Evolutionary conservation across 2,113 vertebrate species (phyloP).

Genomic region (Pyrgilauda ruficollis): DNA sequence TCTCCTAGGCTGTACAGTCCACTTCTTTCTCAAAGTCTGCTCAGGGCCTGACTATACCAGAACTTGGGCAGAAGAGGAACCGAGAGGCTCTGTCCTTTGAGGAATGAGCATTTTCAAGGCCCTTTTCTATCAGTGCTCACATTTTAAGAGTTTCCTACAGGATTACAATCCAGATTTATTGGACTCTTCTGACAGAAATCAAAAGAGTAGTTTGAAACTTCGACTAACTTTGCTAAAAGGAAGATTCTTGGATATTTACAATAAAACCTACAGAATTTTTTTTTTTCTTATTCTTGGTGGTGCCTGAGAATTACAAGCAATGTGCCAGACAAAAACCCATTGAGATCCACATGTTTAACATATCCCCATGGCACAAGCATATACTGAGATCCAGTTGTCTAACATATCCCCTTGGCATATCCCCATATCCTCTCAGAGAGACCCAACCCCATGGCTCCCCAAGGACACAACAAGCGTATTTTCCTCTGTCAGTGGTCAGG

Average conservation of each 20-base stretch:
- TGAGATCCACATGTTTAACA: neutral
- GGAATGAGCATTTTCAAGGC: neutral
- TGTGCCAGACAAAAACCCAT: neutral
- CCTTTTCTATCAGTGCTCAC: neutral
- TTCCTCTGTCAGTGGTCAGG: neutral
- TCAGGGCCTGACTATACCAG: neutral
- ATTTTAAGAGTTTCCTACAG: neutral
- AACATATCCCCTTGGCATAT: conserved; percentile 33
- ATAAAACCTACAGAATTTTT: neutral
- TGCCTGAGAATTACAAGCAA: neutral
- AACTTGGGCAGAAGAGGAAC: neutral
- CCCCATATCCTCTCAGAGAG: conserved; percentile 4
- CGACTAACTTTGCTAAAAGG: neutral
- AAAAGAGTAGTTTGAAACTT: neutral
- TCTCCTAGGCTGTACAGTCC: neutral
- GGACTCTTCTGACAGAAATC: neutral
- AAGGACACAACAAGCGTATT: fast-evolving
- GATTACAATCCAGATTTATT: neutral
- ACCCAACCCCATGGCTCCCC: neutral
- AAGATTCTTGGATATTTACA: neutral
- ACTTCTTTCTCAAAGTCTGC: neutral
- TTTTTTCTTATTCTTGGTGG: neutral
- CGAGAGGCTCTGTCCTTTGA: neutral
- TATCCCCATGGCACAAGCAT: conserved; percentile 30
- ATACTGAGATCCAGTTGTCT: neutral